Base-by-base conservation (phyloP, 1,140 invertebrate species). In the Portunus trituberculatus region DNA sequence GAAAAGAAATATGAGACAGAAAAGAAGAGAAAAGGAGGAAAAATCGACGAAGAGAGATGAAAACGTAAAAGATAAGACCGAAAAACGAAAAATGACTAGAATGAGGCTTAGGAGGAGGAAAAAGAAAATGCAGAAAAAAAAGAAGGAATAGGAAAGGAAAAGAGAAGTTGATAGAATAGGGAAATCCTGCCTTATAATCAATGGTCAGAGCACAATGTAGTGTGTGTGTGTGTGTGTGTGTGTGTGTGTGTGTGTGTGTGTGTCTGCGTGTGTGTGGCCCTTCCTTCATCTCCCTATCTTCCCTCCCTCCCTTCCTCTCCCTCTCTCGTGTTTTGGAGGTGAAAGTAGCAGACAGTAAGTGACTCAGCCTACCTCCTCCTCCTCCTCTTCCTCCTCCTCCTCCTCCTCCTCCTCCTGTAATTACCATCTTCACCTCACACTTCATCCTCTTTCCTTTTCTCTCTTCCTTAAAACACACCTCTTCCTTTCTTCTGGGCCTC, bases 201-300 rank as follows among this genome's bases (percentile, higher is more conserved):
- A 4, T 32, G 7, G 86, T 32, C 86, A 39, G 86, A 87, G 7
- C 4, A 46, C 7, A 39, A 32, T 20, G 4, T 2, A 20, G 86
- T 87, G 86, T 87, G 84, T 87, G 84, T 87, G 84, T 87, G 84
- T 87, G 84, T 87, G 29, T 87, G 7, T 89, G 39, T 89, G 87
- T 89, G 87, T 89, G 87, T 89, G 46, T 48, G n/a, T 48, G 46
- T 48, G 31, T 46, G 39, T 76, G 67, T 76, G 67, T 76, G 67
- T 76, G 67, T 76, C 10, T 76, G 67, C n/a, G 67, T 76, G 67
- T 76, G 67, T 76, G 67, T 76, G 20, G 20, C 8, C 52, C 10
- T 59, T 59, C 52, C 8, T 59, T 10, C 52, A 59, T 84, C 1
- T 84, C 83, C 31, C 83, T 84, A 1, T 87, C 86, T 20, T 28